These are phyloP conservation scores for Cygnus buccinator DNA, from an alignment of 2,113 vertebrate species.

Conservation along the genomic window DNA sequence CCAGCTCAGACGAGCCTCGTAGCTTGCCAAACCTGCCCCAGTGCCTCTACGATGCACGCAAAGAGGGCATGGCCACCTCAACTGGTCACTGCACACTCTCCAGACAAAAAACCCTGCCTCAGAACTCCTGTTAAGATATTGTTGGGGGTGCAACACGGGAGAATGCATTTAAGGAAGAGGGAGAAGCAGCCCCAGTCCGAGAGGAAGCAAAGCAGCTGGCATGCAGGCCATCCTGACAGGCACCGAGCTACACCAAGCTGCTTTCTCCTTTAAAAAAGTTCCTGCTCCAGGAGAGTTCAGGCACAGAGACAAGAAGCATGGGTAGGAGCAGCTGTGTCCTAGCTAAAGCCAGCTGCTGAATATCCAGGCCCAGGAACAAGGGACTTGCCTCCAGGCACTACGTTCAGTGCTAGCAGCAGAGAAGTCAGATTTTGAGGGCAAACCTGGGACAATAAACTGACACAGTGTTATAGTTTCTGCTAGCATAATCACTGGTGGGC, in stretches of 20 bases:
- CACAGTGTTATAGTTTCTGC: background rate
- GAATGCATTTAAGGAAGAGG: background rate
- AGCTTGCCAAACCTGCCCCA: background rate
- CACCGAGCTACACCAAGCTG: background rate
- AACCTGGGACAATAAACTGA: background rate
- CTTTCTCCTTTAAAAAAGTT: background rate
- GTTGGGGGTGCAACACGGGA: background rate
- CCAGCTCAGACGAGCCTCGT: background rate
- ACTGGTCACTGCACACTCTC: background rate
- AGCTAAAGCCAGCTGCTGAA: background rate
- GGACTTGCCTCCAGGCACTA: background rate
- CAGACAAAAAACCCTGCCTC: background rate
- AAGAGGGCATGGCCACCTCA: background rate
- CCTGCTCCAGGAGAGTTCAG: background rate
- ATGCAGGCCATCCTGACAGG: background rate
- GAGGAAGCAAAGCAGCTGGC: background rate
- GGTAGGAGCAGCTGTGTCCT: background rate
- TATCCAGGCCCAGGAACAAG: background rate
- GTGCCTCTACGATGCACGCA: background rate
- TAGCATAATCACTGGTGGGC: background rate
- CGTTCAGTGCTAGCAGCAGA: background rate
- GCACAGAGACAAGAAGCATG: background rate
- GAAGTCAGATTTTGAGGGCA: background rate
- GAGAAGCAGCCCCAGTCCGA: background rate
- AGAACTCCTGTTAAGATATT: background rate